Evolutionary conservation across 92 coral and sea anemone genomes (phyloP).

Genomic region (Scolanthus callimorphus): DNA sequence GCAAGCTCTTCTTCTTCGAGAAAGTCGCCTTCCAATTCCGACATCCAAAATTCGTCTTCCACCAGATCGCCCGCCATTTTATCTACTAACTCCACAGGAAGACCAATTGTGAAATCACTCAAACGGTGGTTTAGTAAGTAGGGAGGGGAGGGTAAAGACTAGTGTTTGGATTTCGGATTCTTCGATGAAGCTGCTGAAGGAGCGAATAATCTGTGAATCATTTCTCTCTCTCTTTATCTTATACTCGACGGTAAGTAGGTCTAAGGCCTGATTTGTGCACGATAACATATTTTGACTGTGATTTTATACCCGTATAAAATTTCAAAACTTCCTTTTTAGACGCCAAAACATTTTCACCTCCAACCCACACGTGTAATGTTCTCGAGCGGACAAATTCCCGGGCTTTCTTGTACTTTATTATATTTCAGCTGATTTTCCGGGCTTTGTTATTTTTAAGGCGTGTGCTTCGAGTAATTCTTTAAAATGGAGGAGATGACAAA

Average conservation of each 20-base stretch:
- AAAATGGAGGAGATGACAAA: neutral
- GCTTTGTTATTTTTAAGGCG: neutral
- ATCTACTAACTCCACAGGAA: neutral
- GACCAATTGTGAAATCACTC: neutral
- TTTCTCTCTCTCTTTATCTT: neutral
- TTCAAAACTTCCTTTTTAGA: neutral
- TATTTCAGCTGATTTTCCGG: neutral
- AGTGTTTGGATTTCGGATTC: neutral
- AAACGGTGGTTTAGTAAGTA: neutral
- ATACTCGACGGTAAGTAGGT: neutral
- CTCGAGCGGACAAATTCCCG: neutral
- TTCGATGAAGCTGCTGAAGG: neutral
- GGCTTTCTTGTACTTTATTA: neutral
- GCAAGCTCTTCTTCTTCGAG: slow-evolving; percentile 48
- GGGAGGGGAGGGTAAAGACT: neutral
- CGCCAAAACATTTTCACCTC: too few species aligned
- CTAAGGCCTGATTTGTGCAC: neutral
- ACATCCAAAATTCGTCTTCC: neutral
- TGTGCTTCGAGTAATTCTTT: too few species aligned
- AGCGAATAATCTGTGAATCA: neutral
- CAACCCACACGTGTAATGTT: neutral
- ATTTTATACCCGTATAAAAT: neutral
- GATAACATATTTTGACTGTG: neutral
- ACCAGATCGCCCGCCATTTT: slow-evolving; percentile 8
- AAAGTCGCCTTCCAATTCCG: slow-evolving; percentile 38